Conservation (phyloP, 2,113 vertebrate genomes). For the Dunckerocampus dactyliophorus region DNA sequence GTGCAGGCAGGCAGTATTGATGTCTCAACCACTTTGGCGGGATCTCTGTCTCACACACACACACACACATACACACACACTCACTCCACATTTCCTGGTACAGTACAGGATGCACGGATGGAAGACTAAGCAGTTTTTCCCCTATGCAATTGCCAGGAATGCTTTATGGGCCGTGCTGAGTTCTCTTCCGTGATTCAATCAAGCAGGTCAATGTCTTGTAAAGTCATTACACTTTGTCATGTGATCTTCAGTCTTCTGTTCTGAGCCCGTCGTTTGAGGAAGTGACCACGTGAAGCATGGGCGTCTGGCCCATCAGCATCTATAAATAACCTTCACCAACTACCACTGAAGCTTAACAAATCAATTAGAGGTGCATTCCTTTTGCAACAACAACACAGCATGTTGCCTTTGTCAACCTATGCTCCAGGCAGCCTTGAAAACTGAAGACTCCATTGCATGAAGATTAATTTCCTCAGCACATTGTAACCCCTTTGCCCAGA, state of each 20-base stretch:
- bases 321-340: constrained; percentile 61
- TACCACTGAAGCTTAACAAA: constrained; percentile 47
- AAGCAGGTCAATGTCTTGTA: constrained; percentile 55
- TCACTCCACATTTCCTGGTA: constrained; percentile 53
- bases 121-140: constrained; percentile 59
- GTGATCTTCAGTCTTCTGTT: constrained; percentile 46
- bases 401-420: constrained; percentile 14
- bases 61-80: constrained; percentile 10
- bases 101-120: constrained; percentile 62
- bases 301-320: constrained; percentile 29
- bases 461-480: constrained; percentile 20
- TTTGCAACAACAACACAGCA: constrained; percentile 16
- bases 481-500: constrained; percentile 30
- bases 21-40: constrained; percentile 60
- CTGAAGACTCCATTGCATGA: constrained; percentile 17
- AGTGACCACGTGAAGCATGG: not conserved
- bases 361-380: constrained; percentile 46
- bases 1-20: constrained; percentile 54
- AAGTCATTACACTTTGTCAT: constrained; percentile 70
- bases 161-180: constrained; percentile 62
- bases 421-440: constrained; percentile 15
- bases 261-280: constrained; percentile 20
- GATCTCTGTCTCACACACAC: constrained; percentile 33
- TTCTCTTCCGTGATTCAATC: constrained; percentile 64
- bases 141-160: constrained; percentile 57